phyloP scores from a whole-genome alignment of 2,797 vertebrate genomes.

The Leptoclinus maculatus region DNA sequence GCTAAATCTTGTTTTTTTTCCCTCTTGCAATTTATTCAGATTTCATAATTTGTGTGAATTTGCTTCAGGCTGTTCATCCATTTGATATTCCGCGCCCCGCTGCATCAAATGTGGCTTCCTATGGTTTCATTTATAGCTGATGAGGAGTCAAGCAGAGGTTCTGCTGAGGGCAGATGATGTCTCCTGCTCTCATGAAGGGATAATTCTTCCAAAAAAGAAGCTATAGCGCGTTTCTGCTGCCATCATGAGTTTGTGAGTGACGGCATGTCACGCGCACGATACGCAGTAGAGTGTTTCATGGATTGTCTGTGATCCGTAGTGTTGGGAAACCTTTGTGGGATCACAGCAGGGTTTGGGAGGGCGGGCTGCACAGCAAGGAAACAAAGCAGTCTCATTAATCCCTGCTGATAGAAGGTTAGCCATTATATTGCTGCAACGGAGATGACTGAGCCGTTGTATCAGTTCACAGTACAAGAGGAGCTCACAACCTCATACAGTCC shows the following conservation, averaged over 20 bases:
- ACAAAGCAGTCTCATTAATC: conserved; percentile 65
- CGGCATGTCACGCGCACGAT: neutral
- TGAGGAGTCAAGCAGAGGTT: conserved; percentile 57
- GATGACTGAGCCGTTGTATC: conserved; percentile 24
- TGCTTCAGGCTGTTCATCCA: conserved; percentile 46
- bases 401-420: conserved; percentile 60
- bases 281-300: neutral
- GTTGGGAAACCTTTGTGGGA: conserved; percentile 37
- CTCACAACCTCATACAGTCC: conserved; percentile 1
- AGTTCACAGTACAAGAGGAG: neutral
- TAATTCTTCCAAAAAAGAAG: conserved; percentile 24
- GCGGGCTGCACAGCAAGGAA: conserved; percentile 32
- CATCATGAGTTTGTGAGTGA: conserved; percentile 22
- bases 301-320: conserved; percentile 25
- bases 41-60: conserved; percentile 47
- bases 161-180: conserved; percentile 44
- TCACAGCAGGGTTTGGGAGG: conserved; percentile 47
- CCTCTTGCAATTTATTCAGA: conserved; percentile 31
- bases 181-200: conserved; percentile 22
- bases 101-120: conserved; percentile 48
- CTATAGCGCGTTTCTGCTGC: conserved; percentile 34
- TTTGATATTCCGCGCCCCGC: conserved; percentile 16
- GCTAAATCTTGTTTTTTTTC: conserved; percentile 14
- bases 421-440: conserved; percentile 14
- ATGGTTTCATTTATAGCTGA: conserved; percentile 57